These are phyloP conservation scores for Thermophis baileyi DNA, from an alignment of 2,113 vertebrate genomes.

Conservation along the genomic window DNA sequence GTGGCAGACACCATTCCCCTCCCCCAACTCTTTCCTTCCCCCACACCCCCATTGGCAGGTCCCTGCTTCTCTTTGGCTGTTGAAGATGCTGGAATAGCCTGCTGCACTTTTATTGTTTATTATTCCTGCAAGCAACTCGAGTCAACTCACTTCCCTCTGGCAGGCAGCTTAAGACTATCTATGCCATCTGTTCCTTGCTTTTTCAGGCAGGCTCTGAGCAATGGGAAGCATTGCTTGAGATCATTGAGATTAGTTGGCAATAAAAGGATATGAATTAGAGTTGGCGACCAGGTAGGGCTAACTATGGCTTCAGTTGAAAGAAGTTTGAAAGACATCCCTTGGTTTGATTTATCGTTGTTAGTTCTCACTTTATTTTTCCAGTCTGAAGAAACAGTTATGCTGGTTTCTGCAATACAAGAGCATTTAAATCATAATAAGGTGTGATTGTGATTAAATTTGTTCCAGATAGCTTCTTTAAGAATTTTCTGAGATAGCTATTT, in stretches of 20 bases:
- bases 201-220: neutral
- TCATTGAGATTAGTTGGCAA: neutral
- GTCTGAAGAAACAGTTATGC: neutral
- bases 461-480: neutral
- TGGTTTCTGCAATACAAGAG: neutral
- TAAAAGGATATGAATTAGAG: neutral
- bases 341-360: neutral
- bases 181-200: neutral
- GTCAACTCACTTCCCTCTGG: neutral
- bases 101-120: neutral
- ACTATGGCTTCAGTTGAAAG: neutral
- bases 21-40: neutral
- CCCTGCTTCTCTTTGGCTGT: neutral
- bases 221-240: neutral
- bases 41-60: neutral
- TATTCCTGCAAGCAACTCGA: neutral
- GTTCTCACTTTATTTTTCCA: neutral
- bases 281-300: neutral
- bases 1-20: neutral
- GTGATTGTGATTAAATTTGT: neutral
- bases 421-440: neutral
- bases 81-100: neutral
- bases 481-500: neutral
- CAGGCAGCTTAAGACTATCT: slow-evolving; percentile 8
- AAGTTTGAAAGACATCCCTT: neutral